phyloP scores from a whole-genome alignment of 2,113 vertebrate genomes.

The Corynorhinus townsendii region DNA sequence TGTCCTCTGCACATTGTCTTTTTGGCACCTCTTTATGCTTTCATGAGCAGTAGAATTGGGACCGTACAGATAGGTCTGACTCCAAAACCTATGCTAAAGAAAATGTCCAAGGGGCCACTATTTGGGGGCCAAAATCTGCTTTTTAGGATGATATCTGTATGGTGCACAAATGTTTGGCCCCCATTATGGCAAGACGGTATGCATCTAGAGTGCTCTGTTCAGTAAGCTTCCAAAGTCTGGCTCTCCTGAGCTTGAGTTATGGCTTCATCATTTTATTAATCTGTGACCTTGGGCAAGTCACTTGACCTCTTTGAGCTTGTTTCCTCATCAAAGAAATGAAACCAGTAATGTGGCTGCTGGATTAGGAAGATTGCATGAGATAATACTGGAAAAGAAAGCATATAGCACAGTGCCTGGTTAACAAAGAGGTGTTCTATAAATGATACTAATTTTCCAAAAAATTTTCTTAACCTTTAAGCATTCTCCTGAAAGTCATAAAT shows the following conservation, averaged over 20 bases:
- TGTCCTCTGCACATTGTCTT: neutral
- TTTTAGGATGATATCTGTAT: neutral
- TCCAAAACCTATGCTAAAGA: neutral
- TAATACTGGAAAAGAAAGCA: neutral
- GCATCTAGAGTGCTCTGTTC: neutral
- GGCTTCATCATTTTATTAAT: neutral
- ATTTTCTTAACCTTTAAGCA: neutral
- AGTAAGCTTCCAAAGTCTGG: neutral
- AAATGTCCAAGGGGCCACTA: neutral
- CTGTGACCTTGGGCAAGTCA: neutral
- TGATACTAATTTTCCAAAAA: neutral
- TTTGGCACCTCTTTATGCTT: neutral
- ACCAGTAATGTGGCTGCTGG: neutral
- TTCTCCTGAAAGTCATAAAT: neutral
- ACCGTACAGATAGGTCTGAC: neutral
- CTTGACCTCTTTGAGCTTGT: neutral
- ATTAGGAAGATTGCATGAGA: neutral
- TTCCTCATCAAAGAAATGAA: constrained; percentile 11
- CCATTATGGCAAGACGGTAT: neutral
- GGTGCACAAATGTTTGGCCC: neutral
- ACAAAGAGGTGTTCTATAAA: neutral
- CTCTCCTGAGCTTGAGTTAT: neutral
- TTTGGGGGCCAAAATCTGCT: neutral
- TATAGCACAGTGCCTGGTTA: neutral
- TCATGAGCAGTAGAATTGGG: neutral